Evolutionary conservation across 30 jellyfish, hydroid and myxozoan genomes (phyloP).

Genomic region (Hydra vulgaris): DNA sequence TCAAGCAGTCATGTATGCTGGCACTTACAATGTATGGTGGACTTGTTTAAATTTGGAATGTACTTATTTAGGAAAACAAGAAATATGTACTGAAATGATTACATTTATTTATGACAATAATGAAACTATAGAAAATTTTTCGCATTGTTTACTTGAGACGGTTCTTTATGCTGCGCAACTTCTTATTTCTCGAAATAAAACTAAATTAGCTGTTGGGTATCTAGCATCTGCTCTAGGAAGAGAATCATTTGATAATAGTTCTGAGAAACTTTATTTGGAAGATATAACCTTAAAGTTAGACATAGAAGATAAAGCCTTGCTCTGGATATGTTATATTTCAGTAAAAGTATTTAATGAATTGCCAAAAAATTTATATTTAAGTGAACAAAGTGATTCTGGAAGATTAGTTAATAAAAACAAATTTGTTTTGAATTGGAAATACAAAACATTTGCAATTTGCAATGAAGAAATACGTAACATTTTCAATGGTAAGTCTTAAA

Average conservation of each 20-base stretch:
- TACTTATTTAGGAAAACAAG: slow-evolving; percentile 43
- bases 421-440: slow-evolving; percentile 30
- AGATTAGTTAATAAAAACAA: slow-evolving; percentile 32
- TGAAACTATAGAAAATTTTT: slow-evolving; percentile 10
- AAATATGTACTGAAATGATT: slow-evolving; percentile 69
- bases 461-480: slow-evolving; percentile 20
- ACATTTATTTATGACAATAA: slow-evolving; percentile 38
- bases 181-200: slow-evolving; percentile 19
- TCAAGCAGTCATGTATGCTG: slow-evolving; percentile 81
- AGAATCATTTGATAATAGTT: not conserved
- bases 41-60: slow-evolving; percentile 55
- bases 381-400: slow-evolving; percentile 47
- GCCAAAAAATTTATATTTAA: slow-evolving; percentile 38
- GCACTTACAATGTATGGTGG: slow-evolving; percentile 78
- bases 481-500: slow-evolving; percentile 28
- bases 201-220: slow-evolving; percentile 7
- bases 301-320: slow-evolving; percentile 30
- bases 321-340: slow-evolving; percentile 55
- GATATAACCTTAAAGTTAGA: slow-evolving; percentile 24
- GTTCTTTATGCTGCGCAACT: slow-evolving; percentile 35
- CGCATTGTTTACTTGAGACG: slow-evolving; percentile 56
- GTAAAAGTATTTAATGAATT: slow-evolving; percentile 23
- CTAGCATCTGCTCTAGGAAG: slow-evolving; percentile 38
- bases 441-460: not conserved
- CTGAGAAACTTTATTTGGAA: slow-evolving; percentile 10